Evolutionary conservation across 2,113 vertebrate genomes (phyloP).

Genomic region (mouse (Mus musculus)): GRCm39 chr11:23921001-23921500

Average conservation of each 20-base stretch:
- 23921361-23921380: neutral
- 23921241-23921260: neutral
- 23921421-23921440: slow-evolving; percentile 43
- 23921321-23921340: neutral
- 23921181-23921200: slow-evolving; percentile 46
- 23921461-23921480: slow-evolving; percentile 6
- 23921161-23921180: neutral
- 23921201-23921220: neutral
- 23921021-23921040: slow-evolving; percentile 14
- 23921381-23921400: slow-evolving; percentile 42
- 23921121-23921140: slow-evolving; percentile 13
- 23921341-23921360: neutral
- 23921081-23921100: slow-evolving; percentile 41
- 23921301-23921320: neutral
- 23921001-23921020: slow-evolving; percentile 48
- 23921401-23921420: slow-evolving; percentile 13
- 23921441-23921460: neutral
- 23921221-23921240: neutral
- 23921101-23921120: neutral
- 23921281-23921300: neutral
- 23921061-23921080: slow-evolving; percentile 18
- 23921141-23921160: neutral
- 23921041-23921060: neutral
- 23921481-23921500: slow-evolving; percentile 52
- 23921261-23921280: rapidly evolving